These are phyloP conservation scores for Spodoptera littoralis DNA, from an alignment of 2,888 invertebrate genomes.

Conservation along the genomic window DNA sequence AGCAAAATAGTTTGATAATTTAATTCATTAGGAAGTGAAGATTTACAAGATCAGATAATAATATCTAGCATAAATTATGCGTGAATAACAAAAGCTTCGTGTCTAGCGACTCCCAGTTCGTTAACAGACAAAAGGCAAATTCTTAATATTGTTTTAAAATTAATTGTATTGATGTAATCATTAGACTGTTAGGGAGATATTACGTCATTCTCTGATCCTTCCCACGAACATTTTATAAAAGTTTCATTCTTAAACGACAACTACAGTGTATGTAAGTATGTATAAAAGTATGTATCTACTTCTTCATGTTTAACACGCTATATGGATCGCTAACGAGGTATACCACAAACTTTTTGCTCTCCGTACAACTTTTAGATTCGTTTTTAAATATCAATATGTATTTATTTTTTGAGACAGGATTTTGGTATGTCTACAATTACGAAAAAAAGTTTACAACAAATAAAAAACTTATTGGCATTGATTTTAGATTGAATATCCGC, in stretches of 20 bases:
- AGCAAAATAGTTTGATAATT: too few relatives aligned
- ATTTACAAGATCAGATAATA: neutral
- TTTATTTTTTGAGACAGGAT: neutral
- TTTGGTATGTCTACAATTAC: neutral
- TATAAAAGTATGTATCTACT: neutral
- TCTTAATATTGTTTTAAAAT: conserved; percentile 1
- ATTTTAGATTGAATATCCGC: too few relatives aligned
- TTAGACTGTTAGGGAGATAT: conserved; percentile 12
- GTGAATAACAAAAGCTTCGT: conserved; percentile 22
- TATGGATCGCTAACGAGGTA: conserved; percentile 40
- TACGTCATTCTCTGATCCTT: conserved; percentile 18
- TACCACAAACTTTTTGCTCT: conserved; percentile 30
- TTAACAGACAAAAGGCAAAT: conserved; percentile 7
- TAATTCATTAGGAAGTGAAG: conserved; percentile 1
- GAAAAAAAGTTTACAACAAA: neutral
- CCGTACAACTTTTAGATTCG: conserved; percentile 5
- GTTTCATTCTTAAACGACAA: conserved; percentile 6
- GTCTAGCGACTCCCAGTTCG: conserved; percentile 22
- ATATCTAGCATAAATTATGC: conserved; percentile 2
- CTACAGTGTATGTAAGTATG: neutral
- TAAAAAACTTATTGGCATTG: too few relatives aligned
- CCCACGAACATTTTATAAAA: conserved; percentile 2
- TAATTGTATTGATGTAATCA: conserved; percentile 27
- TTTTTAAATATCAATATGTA: conserved; percentile 13
- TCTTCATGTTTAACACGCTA: conserved; percentile 25